Evolutionary conservation across 2,797 vertebrate species (phyloP).

Genomic region (Petrocephalus sullivani): DNA sequence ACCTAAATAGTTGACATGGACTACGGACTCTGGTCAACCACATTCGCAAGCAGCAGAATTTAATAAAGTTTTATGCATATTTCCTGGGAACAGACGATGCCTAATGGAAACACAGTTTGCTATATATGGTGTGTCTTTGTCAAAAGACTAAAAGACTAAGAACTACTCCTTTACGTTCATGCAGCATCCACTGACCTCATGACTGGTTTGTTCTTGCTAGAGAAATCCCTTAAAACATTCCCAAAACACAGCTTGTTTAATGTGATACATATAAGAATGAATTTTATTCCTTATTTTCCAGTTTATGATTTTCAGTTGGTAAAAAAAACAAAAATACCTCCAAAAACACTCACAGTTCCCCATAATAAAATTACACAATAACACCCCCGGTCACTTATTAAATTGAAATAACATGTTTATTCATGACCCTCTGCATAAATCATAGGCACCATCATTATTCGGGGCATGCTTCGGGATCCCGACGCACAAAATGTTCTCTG

Average conservation of each 20-base stretch:
- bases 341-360: neutral
- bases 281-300: neutral
- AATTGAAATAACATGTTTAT: neutral
- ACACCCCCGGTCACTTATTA: neutral
- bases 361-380: neutral
- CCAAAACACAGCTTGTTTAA: neutral
- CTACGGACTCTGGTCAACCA: neutral
- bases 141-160: neutral
- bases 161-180: neutral
- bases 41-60: neutral
- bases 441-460: neutral
- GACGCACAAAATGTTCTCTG: neutral
- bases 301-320: neutral
- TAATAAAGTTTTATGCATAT: neutral
- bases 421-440: neutral
- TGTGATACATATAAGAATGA: neutral
- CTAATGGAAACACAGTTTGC: neutral
- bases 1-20: constrained; percentile 5
- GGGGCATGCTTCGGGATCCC: neutral
- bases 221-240: neutral
- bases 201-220: neutral
- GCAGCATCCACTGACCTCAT: neutral
- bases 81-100: neutral
- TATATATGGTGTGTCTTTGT: neutral
- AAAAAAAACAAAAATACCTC: neutral